phyloP scores from a whole-genome alignment of 1,140 invertebrate genomes.

The Odontomachus brunneus region DNA sequence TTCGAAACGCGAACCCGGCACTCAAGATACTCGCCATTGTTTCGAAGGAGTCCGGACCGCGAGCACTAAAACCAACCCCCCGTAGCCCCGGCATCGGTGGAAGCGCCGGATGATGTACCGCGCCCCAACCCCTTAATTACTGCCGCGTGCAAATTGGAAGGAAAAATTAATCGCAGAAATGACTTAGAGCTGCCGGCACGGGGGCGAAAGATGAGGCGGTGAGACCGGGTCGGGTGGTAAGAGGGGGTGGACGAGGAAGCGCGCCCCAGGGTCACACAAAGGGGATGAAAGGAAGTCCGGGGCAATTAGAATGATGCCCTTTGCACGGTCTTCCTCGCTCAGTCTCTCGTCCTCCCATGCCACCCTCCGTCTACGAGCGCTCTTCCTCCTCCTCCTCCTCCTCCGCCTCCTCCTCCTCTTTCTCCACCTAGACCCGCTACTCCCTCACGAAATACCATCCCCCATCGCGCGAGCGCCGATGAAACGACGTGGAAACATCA shows the following conservation, averaged over 20 bases:
- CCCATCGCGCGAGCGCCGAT: slow-evolving; percentile 31
- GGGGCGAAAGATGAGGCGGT: slow-evolving; percentile 47
- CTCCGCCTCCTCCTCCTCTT: slow-evolving; percentile 11
- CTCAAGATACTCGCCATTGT: slow-evolving; percentile 81
- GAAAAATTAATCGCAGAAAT: slow-evolving; percentile 87
- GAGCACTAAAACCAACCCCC: slow-evolving; percentile 74
- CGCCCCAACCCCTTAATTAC: slow-evolving; percentile 85
- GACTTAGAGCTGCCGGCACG: slow-evolving; percentile 83
- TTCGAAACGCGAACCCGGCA: slow-evolving; percentile 63
- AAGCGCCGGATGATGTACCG: slow-evolving; percentile 83
- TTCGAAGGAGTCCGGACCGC: slow-evolving; percentile 77
- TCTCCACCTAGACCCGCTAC: not conserved
- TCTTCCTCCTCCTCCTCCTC: slow-evolving; percentile 47
- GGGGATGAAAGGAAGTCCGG: slow-evolving; percentile 86
- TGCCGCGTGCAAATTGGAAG: slow-evolving; percentile 86
- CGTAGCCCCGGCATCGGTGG: slow-evolving; percentile 72
- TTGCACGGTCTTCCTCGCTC: slow-evolving; percentile 82
- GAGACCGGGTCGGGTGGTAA: slow-evolving; percentile 41
- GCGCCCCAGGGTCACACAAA: slow-evolving; percentile 82
- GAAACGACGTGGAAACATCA: slow-evolving; percentile 56
- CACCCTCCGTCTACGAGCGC: slow-evolving; percentile 47
- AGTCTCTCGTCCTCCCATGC: slow-evolving; percentile 59
- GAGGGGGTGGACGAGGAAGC: slow-evolving; percentile 78
- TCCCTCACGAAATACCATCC: slow-evolving; percentile 48
- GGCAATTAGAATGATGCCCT: slow-evolving; percentile 86